These are phyloP conservation scores for Atopsyche davidsoni DNA, from an alignment of 1,140 invertebrate species.

Conservation along the genomic window DNA sequence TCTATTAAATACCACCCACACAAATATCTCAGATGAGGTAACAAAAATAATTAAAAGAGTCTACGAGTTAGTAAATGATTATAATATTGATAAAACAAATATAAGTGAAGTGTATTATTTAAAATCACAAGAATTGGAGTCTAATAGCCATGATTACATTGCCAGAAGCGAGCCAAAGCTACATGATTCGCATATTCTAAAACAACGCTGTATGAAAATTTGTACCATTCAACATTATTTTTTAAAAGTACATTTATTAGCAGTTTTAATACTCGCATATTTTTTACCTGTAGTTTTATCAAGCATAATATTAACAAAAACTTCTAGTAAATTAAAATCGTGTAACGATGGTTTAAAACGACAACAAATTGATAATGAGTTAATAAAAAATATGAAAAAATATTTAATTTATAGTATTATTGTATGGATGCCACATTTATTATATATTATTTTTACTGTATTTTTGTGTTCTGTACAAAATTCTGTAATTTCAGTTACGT, in stretches of 20 bases:
- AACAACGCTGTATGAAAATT: conserved; percentile 36
- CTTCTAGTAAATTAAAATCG: conserved; percentile 1
- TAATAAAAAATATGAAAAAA: conserved; percentile 36
- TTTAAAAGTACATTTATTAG: conserved; percentile 38
- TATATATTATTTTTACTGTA: conserved; percentile 41
- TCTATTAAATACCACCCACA: neutral
- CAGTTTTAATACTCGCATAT: conserved; percentile 36
- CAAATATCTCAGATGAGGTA: neutral
- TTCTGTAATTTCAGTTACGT: conserved; percentile 35
- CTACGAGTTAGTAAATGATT: conserved; percentile 30
- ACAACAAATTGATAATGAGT: conserved; percentile 22
- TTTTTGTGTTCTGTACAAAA: conserved; percentile 40
- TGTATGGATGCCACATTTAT: conserved; percentile 44
- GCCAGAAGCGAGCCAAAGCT: conserved; percentile 28
- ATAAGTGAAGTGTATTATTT: conserved; percentile 36
- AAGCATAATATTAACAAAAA: conserved; percentile 40
- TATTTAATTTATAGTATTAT: conserved; percentile 41
- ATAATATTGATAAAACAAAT: conserved; percentile 31
- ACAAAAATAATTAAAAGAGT: neutral
- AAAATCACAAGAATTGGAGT: conserved; percentile 35
- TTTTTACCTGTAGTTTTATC: conserved; percentile 43
- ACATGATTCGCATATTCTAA: conserved; percentile 26
- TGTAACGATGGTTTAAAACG: neutral
- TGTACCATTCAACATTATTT: conserved; percentile 39
- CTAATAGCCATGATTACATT: conserved; percentile 32